Evolutionary conservation across 1,140 invertebrate genomes (phyloP), one percentile per base, ranked within the genome.

Genomic region (Catajapyx aquilonaris): DNA sequence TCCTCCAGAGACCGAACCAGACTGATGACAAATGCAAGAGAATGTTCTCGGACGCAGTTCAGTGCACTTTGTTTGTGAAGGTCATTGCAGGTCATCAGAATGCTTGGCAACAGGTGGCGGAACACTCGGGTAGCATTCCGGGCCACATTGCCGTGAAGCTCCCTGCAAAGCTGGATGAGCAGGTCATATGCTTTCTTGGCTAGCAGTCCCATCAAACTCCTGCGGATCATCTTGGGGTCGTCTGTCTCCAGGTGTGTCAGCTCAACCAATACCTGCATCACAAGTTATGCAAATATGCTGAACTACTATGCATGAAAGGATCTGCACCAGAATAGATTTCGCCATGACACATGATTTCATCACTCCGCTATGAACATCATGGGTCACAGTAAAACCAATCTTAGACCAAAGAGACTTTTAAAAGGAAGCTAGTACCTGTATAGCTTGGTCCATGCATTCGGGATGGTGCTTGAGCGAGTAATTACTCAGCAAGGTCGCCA

Each of bases 11-110:
- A 38, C 15, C 50, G 38, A 17, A 66, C 30, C 20, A 71, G 40
- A 34, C 55, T 56, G 41, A 58, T 54, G 0, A 71, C 44, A 48
- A 71, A 73, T 11, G 48, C 41, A 10, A 69, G 45, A 19, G 58
- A 52, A 31, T 64, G 58, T 10, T 70, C 61, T 38, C 58, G 57
- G 2, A 67, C 42, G 1, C 59, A 44, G 16, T 46, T 41, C 2
- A 59, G 40, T 21, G 55, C 50, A 38, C 58, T 63, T 1, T 50
- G 32, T 15, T 62, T 53, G 4, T 59, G 49, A 22, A 60, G 53
- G 4, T 53, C 44, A 7, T 56, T 50, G 19, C 52, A 51, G 19
- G 49, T 45, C 46, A 63, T 54, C 10, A 69, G 41, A 39, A 66
- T 48, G 41, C 54, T 55, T 5, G 60, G 57, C 25, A 69, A 42